Conservation (phyloP, 2,797 vertebrate species). For the Mormyrus proboscirostris region DNA sequence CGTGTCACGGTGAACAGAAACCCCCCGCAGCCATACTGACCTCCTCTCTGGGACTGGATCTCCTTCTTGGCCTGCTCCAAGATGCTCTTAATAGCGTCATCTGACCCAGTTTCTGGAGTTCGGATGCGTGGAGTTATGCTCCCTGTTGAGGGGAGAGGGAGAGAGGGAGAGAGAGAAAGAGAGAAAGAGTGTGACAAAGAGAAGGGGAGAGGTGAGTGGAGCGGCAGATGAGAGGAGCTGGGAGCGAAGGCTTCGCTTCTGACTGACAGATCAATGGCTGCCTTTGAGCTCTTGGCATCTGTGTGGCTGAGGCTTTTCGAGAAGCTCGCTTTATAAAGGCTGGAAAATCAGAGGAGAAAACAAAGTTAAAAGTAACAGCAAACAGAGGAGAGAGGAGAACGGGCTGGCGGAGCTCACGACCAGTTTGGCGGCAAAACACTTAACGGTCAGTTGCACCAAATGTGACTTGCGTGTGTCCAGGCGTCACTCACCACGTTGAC, state of each 20-base stretch:
- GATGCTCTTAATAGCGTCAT: conserved; percentile 97
- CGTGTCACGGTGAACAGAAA: conserved; percentile 57
- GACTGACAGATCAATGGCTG: conserved; percentile 71
- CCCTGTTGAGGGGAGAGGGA: conserved; percentile 63
- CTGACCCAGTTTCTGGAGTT: conserved; percentile 96
- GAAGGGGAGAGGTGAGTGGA: conserved; percentile 56
- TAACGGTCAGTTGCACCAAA: neutral
- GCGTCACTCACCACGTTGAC: conserved; percentile 84
- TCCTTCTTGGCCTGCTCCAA: conserved; percentile 98
- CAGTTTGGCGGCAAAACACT: neutral
- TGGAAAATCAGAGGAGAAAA: conserved; percentile 64
- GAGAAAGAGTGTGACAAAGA: conserved; percentile 11
- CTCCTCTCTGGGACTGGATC: conserved; percentile 93
- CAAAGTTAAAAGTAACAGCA: conserved; percentile 63
- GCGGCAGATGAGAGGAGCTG: conserved; percentile 65
- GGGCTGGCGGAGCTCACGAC: neutral
- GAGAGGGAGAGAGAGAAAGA: conserved; percentile 31
- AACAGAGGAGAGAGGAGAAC: conserved; percentile 33
- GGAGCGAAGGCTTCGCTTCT: conserved; percentile 68
- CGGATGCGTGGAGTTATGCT: conserved; percentile 98
- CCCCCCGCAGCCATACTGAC: conserved; percentile 50
- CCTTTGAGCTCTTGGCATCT: conserved; percentile 67
- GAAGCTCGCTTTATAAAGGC: conserved; percentile 62
- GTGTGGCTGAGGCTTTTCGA: conserved; percentile 62
- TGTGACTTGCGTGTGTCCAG: neutral